Evolutionary conservation across 2,797 vertebrate species (phyloP), one percentile per base, ranked within the genome.

Genomic region (Microctenopoma stevenorrisi): DNA sequence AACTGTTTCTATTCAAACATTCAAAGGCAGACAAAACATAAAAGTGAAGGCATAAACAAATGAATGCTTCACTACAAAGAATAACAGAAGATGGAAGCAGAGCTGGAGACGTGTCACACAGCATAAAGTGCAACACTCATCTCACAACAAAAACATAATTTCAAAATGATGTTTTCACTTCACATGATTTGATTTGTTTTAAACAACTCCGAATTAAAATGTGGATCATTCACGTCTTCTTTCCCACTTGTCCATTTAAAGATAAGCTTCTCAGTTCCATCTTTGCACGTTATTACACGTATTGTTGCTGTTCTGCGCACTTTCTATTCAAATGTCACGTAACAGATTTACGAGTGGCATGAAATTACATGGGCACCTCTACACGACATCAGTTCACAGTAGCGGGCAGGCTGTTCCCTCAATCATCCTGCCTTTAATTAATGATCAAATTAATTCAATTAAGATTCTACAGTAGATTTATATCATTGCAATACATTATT

Each of bases 361-460:
- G 58, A 65, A 75, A 56, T 48, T 16, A 50, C 14, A 40, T 3
- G 6, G 8, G 14, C 3, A 18, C 7, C 42, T 63, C 42, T 16
- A 40, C 37, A 62, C 62, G 71, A 43, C 16, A 61, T 25, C 51
- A n/a, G 30, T 48, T 69, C 37, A 22, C 56, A 60, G 22, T 49
- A 63, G 16, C 10, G 7, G n/a, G 22, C 5, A 0, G 16, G 56
- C 25, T 72, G 68, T 74, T 86, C 47, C 60, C 26, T 80, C 66
- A 60, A 55, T 77, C 80, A 76, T 50, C 58, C 38, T 58, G 50
- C 58, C 51, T 62, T 74, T 83, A 85, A 89, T 88, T 87, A 88
- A 86, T 84, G 69, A 79, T 72, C 68, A 74, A 78, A 87, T 90
- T 64, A 79, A 85, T 86, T 54, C 74, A 88, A 87, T 92, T 85